Percentiles rank a stretch among this genome's conserved stretches.
phyloP scores from a whole-genome alignment of 2,888 invertebrate species.

The Pollenia labialis region DNA sequence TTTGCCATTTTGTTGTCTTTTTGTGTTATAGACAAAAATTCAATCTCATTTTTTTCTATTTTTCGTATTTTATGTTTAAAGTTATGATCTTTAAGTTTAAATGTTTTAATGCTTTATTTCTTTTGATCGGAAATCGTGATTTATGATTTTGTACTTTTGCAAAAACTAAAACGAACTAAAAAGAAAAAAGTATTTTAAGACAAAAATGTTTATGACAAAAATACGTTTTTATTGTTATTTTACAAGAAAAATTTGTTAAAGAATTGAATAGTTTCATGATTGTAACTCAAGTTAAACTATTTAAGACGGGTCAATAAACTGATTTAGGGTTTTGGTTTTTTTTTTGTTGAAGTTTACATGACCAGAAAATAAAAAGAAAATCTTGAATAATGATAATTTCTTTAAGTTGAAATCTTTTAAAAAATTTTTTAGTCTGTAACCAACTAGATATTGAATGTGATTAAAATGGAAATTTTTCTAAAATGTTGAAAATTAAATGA shows the following conservation, averaged over 20 bases:
- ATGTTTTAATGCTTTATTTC: conserved; percentile 64
- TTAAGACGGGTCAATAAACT: conserved; percentile 68
- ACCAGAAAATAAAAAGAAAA: conserved; percentile 40
- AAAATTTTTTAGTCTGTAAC: no score
- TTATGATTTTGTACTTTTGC: conserved; percentile 69
- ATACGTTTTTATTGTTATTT: conserved; percentile 73
- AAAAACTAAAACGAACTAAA: conserved; percentile 31
- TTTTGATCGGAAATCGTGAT: conserved; percentile 74
- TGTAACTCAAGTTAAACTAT: conserved; percentile 59
- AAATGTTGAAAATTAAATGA: not conserved
- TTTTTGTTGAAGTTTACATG: conserved; percentile 22
- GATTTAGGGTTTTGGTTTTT: conserved; percentile 34
- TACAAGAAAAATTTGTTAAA: conserved; percentile 73
- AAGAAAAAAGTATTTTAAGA: conserved; percentile 24
- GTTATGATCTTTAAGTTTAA: conserved; percentile 71
- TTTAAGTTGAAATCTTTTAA: not conserved
- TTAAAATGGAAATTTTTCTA: not conserved
- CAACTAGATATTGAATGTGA: not conserved
- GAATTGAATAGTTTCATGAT: conserved; percentile 66
- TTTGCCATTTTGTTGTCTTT: conserved; percentile 42
- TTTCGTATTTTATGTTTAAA: conserved; percentile 59
- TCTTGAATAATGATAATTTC: conserved; percentile 14
- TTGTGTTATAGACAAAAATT: conserved; percentile 62
- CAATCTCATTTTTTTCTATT: conserved; percentile 62
- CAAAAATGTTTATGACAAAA: conserved; percentile 73